These are phyloP conservation scores for Trachelipus rathkii DNA, from an alignment of 1,140 invertebrate species.

Conservation along the genomic window DNA sequence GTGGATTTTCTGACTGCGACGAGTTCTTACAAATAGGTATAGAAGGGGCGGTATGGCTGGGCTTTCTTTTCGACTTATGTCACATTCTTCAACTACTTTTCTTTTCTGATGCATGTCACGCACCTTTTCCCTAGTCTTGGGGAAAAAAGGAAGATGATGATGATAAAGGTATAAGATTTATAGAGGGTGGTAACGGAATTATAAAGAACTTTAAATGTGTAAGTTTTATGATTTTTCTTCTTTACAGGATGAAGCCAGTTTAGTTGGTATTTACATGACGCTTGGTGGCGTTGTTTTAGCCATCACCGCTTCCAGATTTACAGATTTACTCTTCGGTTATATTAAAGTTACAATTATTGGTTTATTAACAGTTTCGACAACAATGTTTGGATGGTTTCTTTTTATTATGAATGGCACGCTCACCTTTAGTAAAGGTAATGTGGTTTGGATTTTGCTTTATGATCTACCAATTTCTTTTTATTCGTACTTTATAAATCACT, in stretches of 20 bases:
- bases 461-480: background rate
- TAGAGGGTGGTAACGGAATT: no score
- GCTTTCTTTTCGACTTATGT: no score
- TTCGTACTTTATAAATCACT: background rate
- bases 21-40: no score
- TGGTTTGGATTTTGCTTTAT: background rate
- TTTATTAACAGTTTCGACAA: slow-evolving; percentile 48
- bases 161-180: no score
- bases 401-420: slow-evolving; percentile 48
- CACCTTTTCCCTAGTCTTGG: no score
- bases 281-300: slow-evolving; percentile 48
- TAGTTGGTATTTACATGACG: slow-evolving; percentile 51
- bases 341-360: slow-evolving; percentile 48
- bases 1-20: no score
- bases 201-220: no score
- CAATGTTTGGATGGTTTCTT: slow-evolving; percentile 51
- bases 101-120: no score
- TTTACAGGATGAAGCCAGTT: slow-evolving; percentile 48
- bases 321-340: slow-evolving; percentile 49
- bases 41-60: no score
- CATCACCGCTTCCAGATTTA: slow-evolving; percentile 48
- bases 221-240: background rate
- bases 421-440: slow-evolving; percentile 46
- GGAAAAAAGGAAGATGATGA: no score
- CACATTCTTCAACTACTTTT: no score